Evolutionary conservation across 1,140 invertebrate species (phyloP).

Genomic region (Formica exsecta): DNA sequence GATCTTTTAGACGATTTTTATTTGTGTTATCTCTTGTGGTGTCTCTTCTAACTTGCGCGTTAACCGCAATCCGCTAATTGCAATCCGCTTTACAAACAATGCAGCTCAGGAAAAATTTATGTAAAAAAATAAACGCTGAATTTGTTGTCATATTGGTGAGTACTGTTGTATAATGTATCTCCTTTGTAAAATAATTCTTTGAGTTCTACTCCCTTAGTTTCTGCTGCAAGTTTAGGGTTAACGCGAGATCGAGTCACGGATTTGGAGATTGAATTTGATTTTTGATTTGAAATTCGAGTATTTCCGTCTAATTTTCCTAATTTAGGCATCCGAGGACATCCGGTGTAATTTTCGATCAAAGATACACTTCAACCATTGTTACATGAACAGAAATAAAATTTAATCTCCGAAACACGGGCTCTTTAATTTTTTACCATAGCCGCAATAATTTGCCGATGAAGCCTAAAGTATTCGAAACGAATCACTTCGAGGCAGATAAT

Average conservation of each 20-base stretch:
- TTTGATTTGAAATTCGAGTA: not conserved
- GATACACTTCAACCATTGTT: not conserved
- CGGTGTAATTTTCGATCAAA: not conserved
- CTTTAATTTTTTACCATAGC: constrained; percentile 17
- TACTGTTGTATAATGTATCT: not conserved
- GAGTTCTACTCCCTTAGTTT: not conserved
- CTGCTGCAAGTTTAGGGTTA: constrained; percentile 46
- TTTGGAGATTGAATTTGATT: constrained; percentile 38
- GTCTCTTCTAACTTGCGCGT: not conserved
- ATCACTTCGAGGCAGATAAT: not conserved
- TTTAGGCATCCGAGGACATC: not conserved
- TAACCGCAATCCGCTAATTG: not conserved
- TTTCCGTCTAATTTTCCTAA: not conserved
- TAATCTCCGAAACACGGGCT: constrained; percentile 27
- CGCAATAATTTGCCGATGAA: constrained; percentile 14
- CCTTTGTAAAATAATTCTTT: not conserved
- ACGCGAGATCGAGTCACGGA: not conserved
- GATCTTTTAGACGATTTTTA: not conserved
- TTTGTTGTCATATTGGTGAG: constrained; percentile 1
- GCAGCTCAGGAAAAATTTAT: not conserved
- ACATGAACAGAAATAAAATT: constrained; percentile 18
- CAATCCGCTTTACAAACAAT: not conserved
- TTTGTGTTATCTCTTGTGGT: not conserved
- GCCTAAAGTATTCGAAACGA: not conserved
- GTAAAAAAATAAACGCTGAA: constrained; percentile 4